These are phyloP conservation scores for Spatulosminthurus flaviceps DNA, from an alignment of 2,888 invertebrate genomes.

Conservation along the genomic window DNA sequence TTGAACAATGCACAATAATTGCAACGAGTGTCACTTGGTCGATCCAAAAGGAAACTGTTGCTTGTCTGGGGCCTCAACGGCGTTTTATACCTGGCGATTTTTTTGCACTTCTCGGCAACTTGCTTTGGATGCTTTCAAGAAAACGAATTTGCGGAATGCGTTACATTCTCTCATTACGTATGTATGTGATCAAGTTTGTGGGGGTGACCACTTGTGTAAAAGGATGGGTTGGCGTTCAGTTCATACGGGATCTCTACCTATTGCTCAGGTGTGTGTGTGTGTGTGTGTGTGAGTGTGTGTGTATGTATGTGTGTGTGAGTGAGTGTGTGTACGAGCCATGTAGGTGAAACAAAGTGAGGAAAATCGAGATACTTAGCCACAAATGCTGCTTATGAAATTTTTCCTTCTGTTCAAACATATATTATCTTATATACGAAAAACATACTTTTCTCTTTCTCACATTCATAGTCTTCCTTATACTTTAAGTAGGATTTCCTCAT, in stretches of 20 bases:
- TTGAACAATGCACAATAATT: slow-evolving; percentile 33
- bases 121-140: slow-evolving; percentile 45
- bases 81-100: slow-evolving; percentile 64
- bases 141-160: slow-evolving; percentile 61
- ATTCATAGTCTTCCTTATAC: background rate
- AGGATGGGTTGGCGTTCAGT: slow-evolving; percentile 42
- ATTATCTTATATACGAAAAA: background rate
- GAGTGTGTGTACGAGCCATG: background rate
- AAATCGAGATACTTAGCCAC: background rate
- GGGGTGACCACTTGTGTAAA: slow-evolving; percentile 47
- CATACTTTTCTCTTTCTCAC: background rate
- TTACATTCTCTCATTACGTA: slow-evolving; percentile 38
- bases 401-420: slow-evolving; percentile 1
- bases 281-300: background rate
- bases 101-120: slow-evolving; percentile 54
- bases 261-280: slow-evolving; percentile 25
- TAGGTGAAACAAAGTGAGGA: slow-evolving; percentile 13
- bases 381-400: background rate
- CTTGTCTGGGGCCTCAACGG: slow-evolving; percentile 62
- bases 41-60: slow-evolving; percentile 59
- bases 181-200: slow-evolving; percentile 40
- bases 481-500: background rate
- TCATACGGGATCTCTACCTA: slow-evolving; percentile 51
- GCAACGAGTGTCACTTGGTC: slow-evolving; percentile 36
- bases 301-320: too few relatives aligned